Evolutionary conservation across 2,113 vertebrate genomes (phyloP), one percentile per base, ranked within the genome.

Genomic region (Coregonus clupeaformis): DNA sequence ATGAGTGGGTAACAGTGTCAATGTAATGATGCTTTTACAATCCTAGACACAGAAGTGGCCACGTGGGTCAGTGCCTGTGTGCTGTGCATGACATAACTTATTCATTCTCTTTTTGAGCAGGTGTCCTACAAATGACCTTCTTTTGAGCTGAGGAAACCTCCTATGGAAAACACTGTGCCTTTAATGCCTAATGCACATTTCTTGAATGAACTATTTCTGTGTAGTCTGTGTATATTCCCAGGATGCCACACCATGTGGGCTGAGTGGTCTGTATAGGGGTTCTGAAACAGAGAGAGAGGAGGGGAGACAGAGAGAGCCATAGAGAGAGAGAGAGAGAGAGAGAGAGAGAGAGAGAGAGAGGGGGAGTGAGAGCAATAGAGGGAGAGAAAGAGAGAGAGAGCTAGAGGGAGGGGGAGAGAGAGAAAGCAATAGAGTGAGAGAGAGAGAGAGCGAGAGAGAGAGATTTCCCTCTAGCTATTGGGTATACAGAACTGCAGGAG

Each of bases 71-170:
- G 18, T 71, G 22, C 71, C 69, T 59, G 32, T 80, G 11, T 73
- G 52, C 16, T 27, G 24, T 76, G 30, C 75, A 52, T 68, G 47
- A 65, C 52, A 52, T 60, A 65, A 69, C 36, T 72, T 32, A 60
- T 68, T 64, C 63, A 75, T 59, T 6, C 24, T 20, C 59, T 49
- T 68, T 49, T 57, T 73, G 45, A 68, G 71, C 80, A 82, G 76
- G 72, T 81, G 89, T 89, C 89, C 92, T 91, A 88, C 83, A 90
- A 89, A 89, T 84, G 89, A 92, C 92, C 89, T 91, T 92, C 36
- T 36, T 36, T 80, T 72, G 72, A 69, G 84, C 81, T 72, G 72
- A 69, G 84, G 68, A 83, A 89, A 90, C 76, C 80, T 11, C 36
- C 36, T 70, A 79, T 84, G 78, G 78, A 89, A 52, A 52, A 77